phyloP scores from a whole-genome alignment of 2,113 vertebrate species.

The Xenopus borealis region DNA sequence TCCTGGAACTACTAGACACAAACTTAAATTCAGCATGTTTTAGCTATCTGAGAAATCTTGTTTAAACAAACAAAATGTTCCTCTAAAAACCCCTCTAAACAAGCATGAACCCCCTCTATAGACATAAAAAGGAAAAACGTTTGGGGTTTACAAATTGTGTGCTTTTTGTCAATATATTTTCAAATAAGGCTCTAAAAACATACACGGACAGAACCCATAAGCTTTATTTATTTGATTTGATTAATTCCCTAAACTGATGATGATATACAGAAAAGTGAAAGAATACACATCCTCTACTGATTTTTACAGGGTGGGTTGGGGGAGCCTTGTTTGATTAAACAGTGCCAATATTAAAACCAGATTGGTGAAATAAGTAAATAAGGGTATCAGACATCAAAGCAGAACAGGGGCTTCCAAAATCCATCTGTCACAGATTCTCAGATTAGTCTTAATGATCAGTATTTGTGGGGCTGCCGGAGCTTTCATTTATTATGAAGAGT shows the following conservation, averaged over 20 bases:
- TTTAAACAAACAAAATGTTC: no score
- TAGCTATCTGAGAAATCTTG: no score
- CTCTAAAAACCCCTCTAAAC: no score
- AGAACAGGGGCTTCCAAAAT: slow-evolving; percentile 15
- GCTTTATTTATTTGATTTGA: neutral
- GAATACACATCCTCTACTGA: neutral
- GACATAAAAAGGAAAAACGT: no score
- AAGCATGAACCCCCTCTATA: no score
- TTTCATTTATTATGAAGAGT: slow-evolving; percentile 22
- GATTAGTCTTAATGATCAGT: slow-evolving; percentile 8
- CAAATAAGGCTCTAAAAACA: no score
- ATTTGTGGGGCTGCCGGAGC: neutral
- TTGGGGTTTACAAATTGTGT: no score
- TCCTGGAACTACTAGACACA: no score
- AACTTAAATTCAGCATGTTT: no score
- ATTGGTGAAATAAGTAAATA: neutral
- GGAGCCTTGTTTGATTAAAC: slow-evolving; percentile 1
- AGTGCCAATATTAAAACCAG: slow-evolving; percentile 26
- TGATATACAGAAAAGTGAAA: neutral
- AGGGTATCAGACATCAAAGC: slow-evolving; percentile 19
- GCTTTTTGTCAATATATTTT: no score
- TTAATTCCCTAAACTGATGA: neutral
- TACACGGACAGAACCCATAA: no score
- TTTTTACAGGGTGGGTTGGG: neutral
- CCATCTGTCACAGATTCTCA: slow-evolving; percentile 9